Evolutionary conservation across 2,797 vertebrate species (phyloP).

Genomic region (Spheniscus humboldti): DNA sequence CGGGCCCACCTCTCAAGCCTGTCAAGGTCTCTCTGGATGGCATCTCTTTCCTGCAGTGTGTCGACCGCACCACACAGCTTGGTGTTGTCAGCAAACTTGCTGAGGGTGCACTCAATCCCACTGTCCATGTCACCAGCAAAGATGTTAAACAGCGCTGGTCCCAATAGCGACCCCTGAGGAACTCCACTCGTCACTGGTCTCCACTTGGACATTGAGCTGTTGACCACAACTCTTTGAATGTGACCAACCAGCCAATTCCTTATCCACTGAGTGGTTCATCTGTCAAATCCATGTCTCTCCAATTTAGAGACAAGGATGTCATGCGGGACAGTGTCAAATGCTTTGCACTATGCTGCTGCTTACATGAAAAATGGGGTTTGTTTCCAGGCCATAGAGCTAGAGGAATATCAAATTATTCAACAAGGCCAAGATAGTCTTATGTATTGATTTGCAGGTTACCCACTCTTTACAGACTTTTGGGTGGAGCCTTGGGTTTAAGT

Average conservation of each 20-base stretch:
- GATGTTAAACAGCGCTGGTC: not conserved
- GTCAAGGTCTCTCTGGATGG: not conserved
- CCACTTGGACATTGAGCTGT: not conserved
- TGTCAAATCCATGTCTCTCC: not conserved
- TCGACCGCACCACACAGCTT: not conserved
- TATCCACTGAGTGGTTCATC: not conserved
- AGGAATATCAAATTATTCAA: accelerated
- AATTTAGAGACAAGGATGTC: not conserved
- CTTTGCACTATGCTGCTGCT: not conserved
- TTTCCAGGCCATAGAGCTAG: accelerated
- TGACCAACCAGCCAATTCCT: not conserved
- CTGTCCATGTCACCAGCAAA: not conserved
- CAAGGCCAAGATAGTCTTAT: not conserved
- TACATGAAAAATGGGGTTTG: not conserved
- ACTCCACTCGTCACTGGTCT: not conserved
- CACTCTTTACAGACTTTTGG: not conserved
- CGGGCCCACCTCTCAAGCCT: not conserved
- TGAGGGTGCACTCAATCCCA: not conserved
- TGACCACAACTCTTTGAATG: not conserved
- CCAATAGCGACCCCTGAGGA: not conserved
- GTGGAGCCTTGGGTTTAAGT: not conserved
- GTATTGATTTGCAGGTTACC: not conserved
- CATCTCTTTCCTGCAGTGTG: not conserved
- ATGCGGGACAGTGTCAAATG: not conserved
- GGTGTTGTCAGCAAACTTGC: not conserved